Evolutionary conservation across 2,888 invertebrate genomes (phyloP).

Genomic region (Callimorpha dominula): DNA sequence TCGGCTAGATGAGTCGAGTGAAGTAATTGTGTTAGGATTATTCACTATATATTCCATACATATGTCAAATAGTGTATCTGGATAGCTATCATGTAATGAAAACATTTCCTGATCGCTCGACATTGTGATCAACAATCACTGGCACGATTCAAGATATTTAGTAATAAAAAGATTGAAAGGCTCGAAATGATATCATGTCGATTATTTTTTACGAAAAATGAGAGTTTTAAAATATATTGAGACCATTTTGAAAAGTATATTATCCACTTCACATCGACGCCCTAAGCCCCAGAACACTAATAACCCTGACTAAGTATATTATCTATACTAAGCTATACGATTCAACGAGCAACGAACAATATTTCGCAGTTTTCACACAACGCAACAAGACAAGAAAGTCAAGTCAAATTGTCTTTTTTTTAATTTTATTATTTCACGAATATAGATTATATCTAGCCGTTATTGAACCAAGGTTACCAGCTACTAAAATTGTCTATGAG

Average conservation of each 20-base stretch:
- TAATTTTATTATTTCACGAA: background rate
- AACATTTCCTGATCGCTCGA: slow-evolving; percentile 62
- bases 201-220: slow-evolving; percentile 18
- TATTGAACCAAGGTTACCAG: slow-evolving; percentile 13
- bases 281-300: background rate
- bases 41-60: slow-evolving; percentile 88
- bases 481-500: slow-evolving; percentile 9
- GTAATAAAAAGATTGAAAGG: slow-evolving; percentile 56
- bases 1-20: slow-evolving; percentile 75
- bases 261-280: slow-evolving; percentile 5
- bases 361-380: slow-evolving; percentile 38
- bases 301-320: too few species aligned
- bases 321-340: background rate
- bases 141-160: slow-evolving; percentile 49
- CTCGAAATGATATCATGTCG: slow-evolving; percentile 55
- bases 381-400: slow-evolving; percentile 49
- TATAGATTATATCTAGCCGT: slow-evolving; percentile 1
- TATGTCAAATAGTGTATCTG: slow-evolving; percentile 88
- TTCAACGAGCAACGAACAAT: slow-evolving; percentile 20
- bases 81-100: slow-evolving; percentile 73
- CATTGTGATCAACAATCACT: slow-evolving; percentile 60
- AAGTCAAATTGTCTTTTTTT: slow-evolving; percentile 16
- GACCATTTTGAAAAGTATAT: slow-evolving; percentile 24
- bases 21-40: slow-evolving; percentile 88
- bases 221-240: slow-evolving; percentile 20